Percentiles rank a stretch among this genome's conserved stretches.
phyloP scores from a whole-genome alignment of 2,113 vertebrate species.

The Hippocampus zosterae region DNA sequence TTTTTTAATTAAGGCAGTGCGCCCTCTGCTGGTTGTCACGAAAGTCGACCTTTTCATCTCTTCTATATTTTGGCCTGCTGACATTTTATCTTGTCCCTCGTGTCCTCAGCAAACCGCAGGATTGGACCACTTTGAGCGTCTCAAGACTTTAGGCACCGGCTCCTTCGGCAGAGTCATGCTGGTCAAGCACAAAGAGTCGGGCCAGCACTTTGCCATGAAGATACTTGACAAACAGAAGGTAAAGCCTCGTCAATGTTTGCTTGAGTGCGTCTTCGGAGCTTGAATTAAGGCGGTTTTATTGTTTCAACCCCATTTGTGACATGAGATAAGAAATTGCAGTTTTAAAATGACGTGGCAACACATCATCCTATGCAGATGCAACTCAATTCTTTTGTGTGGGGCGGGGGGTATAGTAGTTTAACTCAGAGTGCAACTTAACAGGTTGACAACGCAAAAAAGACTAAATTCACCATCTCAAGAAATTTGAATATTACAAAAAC shows the following conservation, averaged over 20 bases:
- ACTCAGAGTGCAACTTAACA: too few species aligned
- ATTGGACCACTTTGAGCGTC: constrained; percentile 87
- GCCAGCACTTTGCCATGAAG: constrained; percentile 91
- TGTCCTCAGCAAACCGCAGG: constrained; percentile 81
- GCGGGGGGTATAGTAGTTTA: too few species aligned
- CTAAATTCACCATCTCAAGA: too few species aligned
- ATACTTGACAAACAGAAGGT: constrained; percentile 97
- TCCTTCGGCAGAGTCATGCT: constrained; percentile 93
- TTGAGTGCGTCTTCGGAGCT: too few species aligned
- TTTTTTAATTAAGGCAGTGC: constrained; percentile 8
- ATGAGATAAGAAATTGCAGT: too few species aligned
- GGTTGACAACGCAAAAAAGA: too few species aligned
- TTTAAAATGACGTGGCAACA: neutral
- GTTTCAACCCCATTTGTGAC: neutral
- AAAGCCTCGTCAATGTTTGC: constrained; percentile 2
- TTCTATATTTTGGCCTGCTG: neutral
- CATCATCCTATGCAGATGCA: too few species aligned
- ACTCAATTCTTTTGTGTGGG: too few species aligned
- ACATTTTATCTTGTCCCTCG: neutral
- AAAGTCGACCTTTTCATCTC: neutral
- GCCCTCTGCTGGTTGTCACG: constrained; percentile 63
- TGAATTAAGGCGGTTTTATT: neutral
- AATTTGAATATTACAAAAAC: too few species aligned
- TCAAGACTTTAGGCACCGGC: constrained; percentile 90
- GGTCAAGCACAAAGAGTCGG: constrained; percentile 84